Evolutionary conservation across 2,797 vertebrate species (phyloP).

Genomic region (Valencia hispanica): DNA sequence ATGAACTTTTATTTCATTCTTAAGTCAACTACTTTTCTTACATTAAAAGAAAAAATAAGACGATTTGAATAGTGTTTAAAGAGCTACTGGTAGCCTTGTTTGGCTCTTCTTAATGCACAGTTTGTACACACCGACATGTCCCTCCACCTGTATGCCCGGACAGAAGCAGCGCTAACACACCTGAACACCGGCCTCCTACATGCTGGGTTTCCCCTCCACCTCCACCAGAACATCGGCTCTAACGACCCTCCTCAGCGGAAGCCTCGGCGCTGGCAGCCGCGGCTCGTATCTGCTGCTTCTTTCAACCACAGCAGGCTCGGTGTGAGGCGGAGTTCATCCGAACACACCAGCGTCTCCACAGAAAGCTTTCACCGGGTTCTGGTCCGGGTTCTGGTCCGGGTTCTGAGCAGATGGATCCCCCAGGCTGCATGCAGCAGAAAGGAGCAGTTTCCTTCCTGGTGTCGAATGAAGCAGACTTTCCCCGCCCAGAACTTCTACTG

Average conservation of each 20-base stretch:
- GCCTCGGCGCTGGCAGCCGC: conserved; percentile 16
- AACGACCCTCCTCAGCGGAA: conserved; percentile 37
- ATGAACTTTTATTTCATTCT: background rate
- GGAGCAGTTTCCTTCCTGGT: conserved; percentile 37
- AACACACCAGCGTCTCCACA: background rate
- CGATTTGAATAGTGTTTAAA: background rate
- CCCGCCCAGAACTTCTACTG: conserved; percentile 35
- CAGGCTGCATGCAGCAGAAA: background rate
- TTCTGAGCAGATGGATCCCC: background rate
- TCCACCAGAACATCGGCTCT: background rate
- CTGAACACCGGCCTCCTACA: conserved; percentile 38
- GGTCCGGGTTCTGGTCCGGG: background rate
- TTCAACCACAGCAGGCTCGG: background rate
- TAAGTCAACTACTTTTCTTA: background rate
- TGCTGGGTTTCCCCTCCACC: background rate
- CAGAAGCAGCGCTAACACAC: conserved; percentile 16
- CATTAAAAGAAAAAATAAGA: background rate
- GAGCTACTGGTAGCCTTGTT: background rate
- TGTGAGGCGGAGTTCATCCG: background rate
- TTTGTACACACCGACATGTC: background rate
- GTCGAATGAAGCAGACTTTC: conserved; percentile 25
- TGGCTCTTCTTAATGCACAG: background rate
- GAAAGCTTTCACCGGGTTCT: background rate
- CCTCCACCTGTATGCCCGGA: background rate
- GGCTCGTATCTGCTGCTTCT: conserved; percentile 36